phyloP scores from a whole-genome alignment of 2,797 vertebrate genomes.

The Malacoraja senta region DNA sequence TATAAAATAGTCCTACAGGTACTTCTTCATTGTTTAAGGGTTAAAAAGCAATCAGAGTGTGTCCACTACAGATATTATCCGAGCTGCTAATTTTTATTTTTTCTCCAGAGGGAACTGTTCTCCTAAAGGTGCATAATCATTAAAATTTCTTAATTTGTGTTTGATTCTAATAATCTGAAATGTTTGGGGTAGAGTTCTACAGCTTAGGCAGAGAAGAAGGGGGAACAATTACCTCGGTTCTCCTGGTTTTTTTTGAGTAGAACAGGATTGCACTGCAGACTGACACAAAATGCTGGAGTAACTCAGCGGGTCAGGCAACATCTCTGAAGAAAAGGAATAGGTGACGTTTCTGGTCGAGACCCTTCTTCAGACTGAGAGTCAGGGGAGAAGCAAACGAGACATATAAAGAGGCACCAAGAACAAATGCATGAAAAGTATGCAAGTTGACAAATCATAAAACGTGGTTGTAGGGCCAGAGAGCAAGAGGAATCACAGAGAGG shows the following conservation, averaged over 20 bases:
- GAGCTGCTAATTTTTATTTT: not conserved
- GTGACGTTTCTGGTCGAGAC: too few relatives aligned
- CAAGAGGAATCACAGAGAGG: too few relatives aligned
- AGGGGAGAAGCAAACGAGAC: too few relatives aligned
- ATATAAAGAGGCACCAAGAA: too few relatives aligned
- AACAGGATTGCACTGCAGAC: not conserved
- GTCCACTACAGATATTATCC: not conserved
- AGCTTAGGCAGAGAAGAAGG: not conserved
- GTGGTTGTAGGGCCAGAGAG: too few relatives aligned
- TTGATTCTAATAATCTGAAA: not conserved
- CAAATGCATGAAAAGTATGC: too few relatives aligned
- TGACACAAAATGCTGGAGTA: too few relatives aligned
- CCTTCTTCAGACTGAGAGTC: too few relatives aligned
- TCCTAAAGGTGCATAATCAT: not conserved
- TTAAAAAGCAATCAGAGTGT: not conserved
- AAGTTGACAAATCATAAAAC: too few relatives aligned
- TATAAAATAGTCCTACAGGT: not conserved
- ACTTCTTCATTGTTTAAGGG: not conserved
- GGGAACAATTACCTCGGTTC: not conserved
- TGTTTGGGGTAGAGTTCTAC: not conserved
- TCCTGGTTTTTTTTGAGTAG: not conserved
- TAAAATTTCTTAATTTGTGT: not conserved
- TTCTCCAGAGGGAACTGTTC: not conserved
- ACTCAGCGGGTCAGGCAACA: too few relatives aligned
- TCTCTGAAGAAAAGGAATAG: too few relatives aligned